Evolutionary conservation across 2,888 invertebrate species (phyloP), one percentile per base, ranked within the genome.

Genomic region (Schizaphis graminum): DNA sequence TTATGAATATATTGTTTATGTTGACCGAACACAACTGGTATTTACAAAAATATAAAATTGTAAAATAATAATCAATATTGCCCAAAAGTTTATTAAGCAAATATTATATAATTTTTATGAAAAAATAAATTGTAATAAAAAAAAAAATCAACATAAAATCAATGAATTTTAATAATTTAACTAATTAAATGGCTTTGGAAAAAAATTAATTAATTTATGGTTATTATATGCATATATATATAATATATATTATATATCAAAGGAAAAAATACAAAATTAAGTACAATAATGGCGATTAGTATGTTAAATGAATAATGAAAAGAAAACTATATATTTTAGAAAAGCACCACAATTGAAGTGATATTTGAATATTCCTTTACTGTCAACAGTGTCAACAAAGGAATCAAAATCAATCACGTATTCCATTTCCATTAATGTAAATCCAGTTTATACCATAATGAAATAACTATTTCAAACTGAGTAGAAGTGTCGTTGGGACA

Each of bases 401-500:
- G 4, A 84, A 56, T 91, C 84, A 41, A 56, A 91, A 84, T 91
- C 91, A 53, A 84, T 91, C 91, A 56, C 41, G 84, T 56, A 28
- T 28, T 91, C 41, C 67, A 49, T 91, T 91, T 84, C 41, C 41
- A 84, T 91, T 91, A 84, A 84, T 53, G 56, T 49, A 84, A 77
- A 91, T 56, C 53, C 35, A 53, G n/a, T 56, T 41, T 21, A 41
- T 41, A 49, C 53, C 77, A 53, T 53, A 41, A 13, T 84, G 67
- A 41, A 84, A 91, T 84, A 28, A 77, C 35, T 77, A 77, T 91
- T 84, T 77, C 35, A 77, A 77, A 61, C 53, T 10, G 67, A 49
- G 49, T 49, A 44, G 28, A 26, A n/a, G 90, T 90, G 90, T 91
- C 85, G 35, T 57, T 28, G 35, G 44, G n/a, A 28, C 44, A 77